These are phyloP conservation scores for Neotragus pygmaeus DNA, from an alignment of 2,113 vertebrate species.

Conservation along the genomic window DNA sequence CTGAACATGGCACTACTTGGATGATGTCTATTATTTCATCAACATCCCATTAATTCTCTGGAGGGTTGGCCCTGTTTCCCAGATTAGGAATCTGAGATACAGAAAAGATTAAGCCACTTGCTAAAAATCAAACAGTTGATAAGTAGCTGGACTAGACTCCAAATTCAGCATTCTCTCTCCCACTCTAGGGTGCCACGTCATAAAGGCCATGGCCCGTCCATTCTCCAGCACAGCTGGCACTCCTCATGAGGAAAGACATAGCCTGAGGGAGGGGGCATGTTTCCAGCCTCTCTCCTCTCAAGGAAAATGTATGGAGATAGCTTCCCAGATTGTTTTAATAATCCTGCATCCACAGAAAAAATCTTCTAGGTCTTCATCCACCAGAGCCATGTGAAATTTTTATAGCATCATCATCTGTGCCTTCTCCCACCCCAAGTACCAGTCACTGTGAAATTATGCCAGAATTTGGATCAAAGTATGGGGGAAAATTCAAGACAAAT, in stretches of 20 bases:
- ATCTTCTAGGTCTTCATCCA: conserved; percentile 26
- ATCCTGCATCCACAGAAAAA: conserved; percentile 20
- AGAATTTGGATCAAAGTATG: conserved; percentile 54
- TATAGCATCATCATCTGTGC: conserved; percentile 21
- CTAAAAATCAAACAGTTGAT: conserved; percentile 1
- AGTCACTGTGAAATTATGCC: conserved; percentile 55
- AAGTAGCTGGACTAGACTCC: neutral
- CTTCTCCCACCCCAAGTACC: conserved; percentile 37
- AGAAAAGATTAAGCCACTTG: neutral
- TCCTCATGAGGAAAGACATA: neutral
- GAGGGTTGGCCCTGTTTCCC: neutral
- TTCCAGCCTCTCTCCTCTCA: neutral
- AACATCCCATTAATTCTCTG: neutral
- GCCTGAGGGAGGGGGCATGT: neutral
- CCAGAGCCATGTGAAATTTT: conserved; percentile 27
- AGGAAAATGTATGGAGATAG: neutral
- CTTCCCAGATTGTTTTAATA: conserved; percentile 45
- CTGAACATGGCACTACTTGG: neutral
- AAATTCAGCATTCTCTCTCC: neutral
- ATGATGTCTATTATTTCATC: neutral
- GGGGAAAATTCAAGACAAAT: conserved; percentile 41
- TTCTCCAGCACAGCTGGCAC: neutral
- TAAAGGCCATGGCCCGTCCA: neutral
- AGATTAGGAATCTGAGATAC: neutral
- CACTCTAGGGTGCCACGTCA: neutral